Base-by-base conservation (phyloP, 2,797 vertebrate species). In the Falco columbarius region DNA sequence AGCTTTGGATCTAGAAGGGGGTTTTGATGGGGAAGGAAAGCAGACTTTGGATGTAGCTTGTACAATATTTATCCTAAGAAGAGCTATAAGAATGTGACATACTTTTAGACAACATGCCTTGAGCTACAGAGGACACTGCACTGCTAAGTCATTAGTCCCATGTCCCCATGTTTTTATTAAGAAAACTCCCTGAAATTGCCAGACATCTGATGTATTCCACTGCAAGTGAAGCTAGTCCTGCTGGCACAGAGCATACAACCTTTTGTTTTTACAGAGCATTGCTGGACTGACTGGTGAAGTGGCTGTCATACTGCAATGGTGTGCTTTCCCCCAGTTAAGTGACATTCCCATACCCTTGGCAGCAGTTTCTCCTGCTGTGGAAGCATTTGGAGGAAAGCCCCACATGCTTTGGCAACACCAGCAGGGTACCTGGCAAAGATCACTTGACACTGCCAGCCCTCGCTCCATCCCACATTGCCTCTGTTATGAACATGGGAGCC, bases 391-490 rank as follows among this genome's bases (percentile, higher is more conserved):
- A 97, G 95, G 6, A 62, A 63, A 97, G 96, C 91, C 95, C 95
- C 23, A 20, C 29, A 4, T 80, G 91, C 95, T 71, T 81, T 92
- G 97, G 96, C 96, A 86, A 79, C 21, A 21, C 89, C 91, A 82
- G 40, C 79, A 9, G 51, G 72, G 89, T 67, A 75, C 88, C 97
- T 98, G 98, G 97, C 55, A 59, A 96, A 72, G 54, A 93, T 98
- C 98, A 97, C 59, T 96, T 95, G 32, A 73, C 97, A 61, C 97
- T 2, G 5, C 93, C 81, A 6, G 92, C 86, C 81, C 94, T 82
- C 9, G 3, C 88, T 66, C 85, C 51, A 3, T 42, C 88, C 95
- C 93, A 4, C 3, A 0, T 68, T 96, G 70, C 87, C 93, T 94
- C 93, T 56, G 4, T 73, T 3, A 27, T 0, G 91, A 96, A 63